Evolutionary conservation across 2,113 vertebrate genomes (phyloP), one percentile per base, ranked within the genome.

Genomic region (Prionailurus bengalensis): DNA sequence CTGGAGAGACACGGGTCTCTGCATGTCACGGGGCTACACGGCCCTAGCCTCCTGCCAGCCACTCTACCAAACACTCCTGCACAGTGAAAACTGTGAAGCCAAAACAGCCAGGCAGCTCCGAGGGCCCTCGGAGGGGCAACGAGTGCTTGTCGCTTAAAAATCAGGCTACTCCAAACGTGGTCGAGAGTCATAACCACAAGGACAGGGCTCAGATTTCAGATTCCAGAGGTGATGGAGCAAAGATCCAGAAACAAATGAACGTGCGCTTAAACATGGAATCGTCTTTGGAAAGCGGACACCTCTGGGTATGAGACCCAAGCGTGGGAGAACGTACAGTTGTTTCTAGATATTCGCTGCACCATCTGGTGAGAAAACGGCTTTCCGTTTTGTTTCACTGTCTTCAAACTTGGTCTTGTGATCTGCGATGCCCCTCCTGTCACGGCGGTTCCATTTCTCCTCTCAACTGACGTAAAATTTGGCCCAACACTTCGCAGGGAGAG

Each of bases 341-440:
- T 33, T 31, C 48, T 14, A 51, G 76, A 23, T 13, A 25, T 0
- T n/a, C 12, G 0, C n/a, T 5, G 15, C 2, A 31, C 7, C 23
- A 1, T 27, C 25, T 10, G 3, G 2, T 0, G 27, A 27, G n/a
- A 61, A 65, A 45, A 68, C 2, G 17, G 7, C n/a, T 39, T n/a
- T 48, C 29, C 31, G 4, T 27, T 11, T 33, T 3, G 7, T 53
- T 39, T 23, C 17, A 36, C 1, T 23, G 7, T 1, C 70, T 68
- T 51, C 73, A 3, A 31, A 15, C 10, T 27, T 53, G 53, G 13
- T 48, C 71, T n/a, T 13, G 8, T 33, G n/a, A 19, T 25, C 31
- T 39, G 17, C n/a, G 74, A 21, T 2, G 9, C 8, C n/a, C 2
- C 33, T 79, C 12, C 13, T 19, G 3, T 17, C 14, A 10, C 6